Evolutionary conservation across 2,797 vertebrate species (phyloP).

Genomic region (Sebastes variabilis): DNA sequence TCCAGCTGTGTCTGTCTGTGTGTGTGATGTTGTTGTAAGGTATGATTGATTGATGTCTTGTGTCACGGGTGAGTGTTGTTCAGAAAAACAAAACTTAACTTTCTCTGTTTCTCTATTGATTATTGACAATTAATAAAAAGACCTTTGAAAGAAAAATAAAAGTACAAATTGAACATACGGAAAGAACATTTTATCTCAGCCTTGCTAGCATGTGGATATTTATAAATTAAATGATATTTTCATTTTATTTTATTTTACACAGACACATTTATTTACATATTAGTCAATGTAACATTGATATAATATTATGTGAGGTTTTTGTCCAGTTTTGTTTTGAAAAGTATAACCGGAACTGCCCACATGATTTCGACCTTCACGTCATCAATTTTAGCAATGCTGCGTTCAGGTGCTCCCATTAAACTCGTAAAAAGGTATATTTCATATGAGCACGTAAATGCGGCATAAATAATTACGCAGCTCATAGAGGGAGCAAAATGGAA

Average conservation of each 20-base stretch:
- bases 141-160: neutral
- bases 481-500: neutral
- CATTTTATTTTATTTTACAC: no score
- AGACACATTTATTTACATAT: rapidly evolving
- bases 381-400: slow-evolving; percentile 3
- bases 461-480: neutral
- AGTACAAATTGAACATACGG: rapidly evolving
- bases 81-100: no score
- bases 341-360: neutral
- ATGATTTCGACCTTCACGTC: neutral
- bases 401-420: slow-evolving; percentile 17
- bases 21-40: no score
- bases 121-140: no score
- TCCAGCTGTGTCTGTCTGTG: no score
- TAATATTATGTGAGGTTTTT: rapidly evolving
- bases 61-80: no score
- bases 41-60: no score
- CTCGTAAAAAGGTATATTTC: neutral
- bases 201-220: rapidly evolving
- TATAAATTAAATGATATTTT: rapidly evolving
- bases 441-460: neutral
- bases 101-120: no score
- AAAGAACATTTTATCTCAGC: rapidly evolving
- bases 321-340: neutral
- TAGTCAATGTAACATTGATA: rapidly evolving